Evolutionary conservation across 2,113 vertebrate species (phyloP).

Genomic region (Larimichthys polyactis): DNA sequence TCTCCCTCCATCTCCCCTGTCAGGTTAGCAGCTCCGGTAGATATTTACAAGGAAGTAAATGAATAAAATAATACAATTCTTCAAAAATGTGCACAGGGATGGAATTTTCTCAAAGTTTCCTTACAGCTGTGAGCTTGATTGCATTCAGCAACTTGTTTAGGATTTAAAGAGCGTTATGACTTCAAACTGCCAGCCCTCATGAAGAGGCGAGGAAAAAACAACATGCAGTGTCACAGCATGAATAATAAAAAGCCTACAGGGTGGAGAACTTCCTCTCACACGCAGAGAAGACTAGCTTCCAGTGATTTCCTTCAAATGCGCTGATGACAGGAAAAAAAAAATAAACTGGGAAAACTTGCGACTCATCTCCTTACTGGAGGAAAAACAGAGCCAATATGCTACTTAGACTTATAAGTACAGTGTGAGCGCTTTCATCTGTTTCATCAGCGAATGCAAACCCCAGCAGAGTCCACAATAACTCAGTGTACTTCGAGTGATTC

Average conservation of each 20-base stretch:
- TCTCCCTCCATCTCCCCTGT: constrained; percentile 18
- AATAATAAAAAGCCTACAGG: constrained; percentile 72
- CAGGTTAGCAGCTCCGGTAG: constrained; percentile 41
- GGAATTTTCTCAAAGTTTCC: constrained; percentile 43
- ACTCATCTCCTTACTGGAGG: constrained; percentile 13
- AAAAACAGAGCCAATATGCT: constrained; percentile 11
- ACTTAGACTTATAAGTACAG: constrained; percentile 26
- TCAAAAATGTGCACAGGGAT: constrained; percentile 17
- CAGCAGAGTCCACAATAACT: constrained; percentile 18
- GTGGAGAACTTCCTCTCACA: constrained; percentile 42
- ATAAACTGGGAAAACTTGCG: not conserved
- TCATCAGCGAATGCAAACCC: constrained; percentile 8
- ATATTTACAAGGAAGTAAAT: constrained; percentile 24
- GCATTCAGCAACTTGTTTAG: constrained; percentile 53
- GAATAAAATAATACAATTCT: constrained; percentile 23
- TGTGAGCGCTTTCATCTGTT: constrained; percentile 33
- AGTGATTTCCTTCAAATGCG: constrained; percentile 39
- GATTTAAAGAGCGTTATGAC: constrained; percentile 62
- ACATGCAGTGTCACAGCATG: constrained; percentile 63
- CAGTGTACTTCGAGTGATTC: constrained; percentile 38
- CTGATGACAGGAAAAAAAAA: constrained; percentile 15
- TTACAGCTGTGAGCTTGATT: constrained; percentile 61
- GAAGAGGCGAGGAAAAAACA: constrained; percentile 67
- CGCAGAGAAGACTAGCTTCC: constrained; percentile 28
- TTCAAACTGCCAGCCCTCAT: constrained; percentile 50